Evolutionary conservation across 2,797 vertebrate species (phyloP).

Genomic region (Brotula barbata): DNA sequence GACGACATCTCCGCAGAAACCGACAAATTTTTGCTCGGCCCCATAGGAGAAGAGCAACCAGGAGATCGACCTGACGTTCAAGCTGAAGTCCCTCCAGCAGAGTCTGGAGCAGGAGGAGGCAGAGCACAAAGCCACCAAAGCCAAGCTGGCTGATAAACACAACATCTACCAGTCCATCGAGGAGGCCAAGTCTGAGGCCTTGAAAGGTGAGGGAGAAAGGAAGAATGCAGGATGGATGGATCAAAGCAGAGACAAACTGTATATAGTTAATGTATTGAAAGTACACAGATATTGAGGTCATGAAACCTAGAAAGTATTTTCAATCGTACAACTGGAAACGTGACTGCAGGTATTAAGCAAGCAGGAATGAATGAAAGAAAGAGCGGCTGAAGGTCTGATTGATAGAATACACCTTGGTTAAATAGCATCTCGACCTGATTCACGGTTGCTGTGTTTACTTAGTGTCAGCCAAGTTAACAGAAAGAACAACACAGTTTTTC

Average conservation of each 20-base stretch:
- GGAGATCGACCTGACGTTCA: constrained; percentile 95
- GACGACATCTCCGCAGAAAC: neutral
- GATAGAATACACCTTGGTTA: neutral
- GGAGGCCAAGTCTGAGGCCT: constrained; percentile 91
- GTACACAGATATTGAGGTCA: neutral
- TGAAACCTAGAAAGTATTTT: neutral
- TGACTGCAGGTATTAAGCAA: neutral
- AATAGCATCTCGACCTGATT: constrained; percentile 7
- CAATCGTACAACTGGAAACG: neutral
- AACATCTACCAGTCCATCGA: constrained; percentile 91
- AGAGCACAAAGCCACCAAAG: constrained; percentile 91
- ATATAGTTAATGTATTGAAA: neutral
- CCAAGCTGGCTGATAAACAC: constrained; percentile 88
- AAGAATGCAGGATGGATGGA: neutral
- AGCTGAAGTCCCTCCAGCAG: constrained; percentile 93
- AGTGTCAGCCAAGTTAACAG: neutral
- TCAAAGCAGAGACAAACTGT: neutral
- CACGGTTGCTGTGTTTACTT: neutral
- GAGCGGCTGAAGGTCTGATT: neutral
- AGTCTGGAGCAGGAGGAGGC: constrained; percentile 92
- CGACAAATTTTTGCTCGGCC: constrained; percentile 1
- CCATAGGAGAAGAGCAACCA: constrained; percentile 92
- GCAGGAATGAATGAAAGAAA: constrained; percentile 7
- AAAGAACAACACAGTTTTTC: neutral
- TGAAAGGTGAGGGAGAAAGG: constrained; percentile 82